Conservation (phyloP, 92 coral and sea anemone species). For the Paragorgia papillata region DNA sequence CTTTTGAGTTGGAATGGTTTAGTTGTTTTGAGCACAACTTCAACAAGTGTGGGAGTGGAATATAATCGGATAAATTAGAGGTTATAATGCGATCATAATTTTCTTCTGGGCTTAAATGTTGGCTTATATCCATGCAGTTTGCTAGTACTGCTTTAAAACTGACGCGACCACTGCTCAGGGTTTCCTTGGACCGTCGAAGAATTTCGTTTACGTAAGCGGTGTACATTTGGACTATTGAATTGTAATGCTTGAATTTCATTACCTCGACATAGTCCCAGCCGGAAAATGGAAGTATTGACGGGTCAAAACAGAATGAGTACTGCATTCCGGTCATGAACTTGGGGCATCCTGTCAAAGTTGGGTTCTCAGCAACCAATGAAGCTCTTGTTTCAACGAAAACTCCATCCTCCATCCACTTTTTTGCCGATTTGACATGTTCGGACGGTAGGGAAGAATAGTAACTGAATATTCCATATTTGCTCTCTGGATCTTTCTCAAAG, state of each 20-base stretch:
- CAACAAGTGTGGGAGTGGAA: constrained; percentile 56
- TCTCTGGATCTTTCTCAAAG: constrained; percentile 2
- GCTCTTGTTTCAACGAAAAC: constrained; percentile 23
- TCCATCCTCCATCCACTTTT: constrained; percentile 71
- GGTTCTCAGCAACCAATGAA: constrained; percentile 53
- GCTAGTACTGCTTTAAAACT: constrained; percentile 45
- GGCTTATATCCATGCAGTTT: constrained; percentile 56
- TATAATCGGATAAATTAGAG: constrained; percentile 63
- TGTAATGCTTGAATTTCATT: constrained; percentile 27
- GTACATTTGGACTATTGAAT: constrained; percentile 64
- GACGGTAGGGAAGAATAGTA: constrained; percentile 55
- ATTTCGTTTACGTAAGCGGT: constrained; percentile 61
- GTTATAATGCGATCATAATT: constrained; percentile 68
- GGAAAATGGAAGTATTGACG: constrained; percentile 57
- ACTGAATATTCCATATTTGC: constrained; percentile 30
- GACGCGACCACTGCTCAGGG: constrained; percentile 45
- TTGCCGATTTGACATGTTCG: constrained; percentile 63
- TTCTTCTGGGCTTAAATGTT: constrained; percentile 45
- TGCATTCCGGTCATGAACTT: not conserved
- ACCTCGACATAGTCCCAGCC: constrained; percentile 77
- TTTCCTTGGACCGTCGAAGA: constrained; percentile 38
- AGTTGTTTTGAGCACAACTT: constrained; percentile 48
- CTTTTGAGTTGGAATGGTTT: constrained; percentile 40
- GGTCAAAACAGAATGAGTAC: constrained; percentile 27
- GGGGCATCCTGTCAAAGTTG: constrained; percentile 65